A percentile compares a stretch with the other conserved stretches of the same genome.
These are phyloP conservation scores for Pungitius pungitius DNA, from an alignment of 2,113 vertebrate genomes.

Conservation along the genomic window DNA sequence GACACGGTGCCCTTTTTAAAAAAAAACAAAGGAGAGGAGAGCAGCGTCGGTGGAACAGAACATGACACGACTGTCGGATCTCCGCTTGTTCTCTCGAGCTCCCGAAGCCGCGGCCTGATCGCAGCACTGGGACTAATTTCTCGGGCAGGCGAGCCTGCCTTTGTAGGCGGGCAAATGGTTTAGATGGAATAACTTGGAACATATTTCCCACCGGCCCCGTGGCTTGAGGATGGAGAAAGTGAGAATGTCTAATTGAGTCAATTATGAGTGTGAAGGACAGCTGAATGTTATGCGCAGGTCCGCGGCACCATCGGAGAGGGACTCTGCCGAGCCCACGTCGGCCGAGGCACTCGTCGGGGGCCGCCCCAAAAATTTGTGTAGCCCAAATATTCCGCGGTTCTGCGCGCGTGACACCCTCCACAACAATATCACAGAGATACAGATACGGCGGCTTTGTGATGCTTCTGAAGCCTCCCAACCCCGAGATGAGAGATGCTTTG, in stretches of 20 bases:
- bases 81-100: conserved; percentile 71
- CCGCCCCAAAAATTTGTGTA: background rate
- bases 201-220: conserved; percentile 64
- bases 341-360: background rate
- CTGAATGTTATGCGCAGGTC: conserved; percentile 39
- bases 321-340: background rate
- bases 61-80: conserved; percentile 77
- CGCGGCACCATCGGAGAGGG: conserved; percentile 11
- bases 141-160: conserved; percentile 63
- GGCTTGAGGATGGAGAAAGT: conserved; percentile 58
- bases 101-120: conserved; percentile 69
- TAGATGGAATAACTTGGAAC: conserved; percentile 65
- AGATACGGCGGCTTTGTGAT: conserved; percentile 47
- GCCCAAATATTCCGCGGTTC: background rate
- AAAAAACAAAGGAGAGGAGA: conserved; percentile 51
- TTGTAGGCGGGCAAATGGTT: conserved; percentile 72
- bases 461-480: conserved; percentile 46
- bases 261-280: conserved; percentile 68
- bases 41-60: too few relatives aligned
- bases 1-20: conserved; percentile 49
- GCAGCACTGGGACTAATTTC: conserved; percentile 77
- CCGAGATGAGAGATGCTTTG: conserved; percentile 58
- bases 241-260: conserved; percentile 67
- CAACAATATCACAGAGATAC: conserved; percentile 21
- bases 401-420: conserved; percentile 3